phyloP scores from a whole-genome alignment of 2,888 invertebrate species.

The Pristionchus maxplancki region DNA sequence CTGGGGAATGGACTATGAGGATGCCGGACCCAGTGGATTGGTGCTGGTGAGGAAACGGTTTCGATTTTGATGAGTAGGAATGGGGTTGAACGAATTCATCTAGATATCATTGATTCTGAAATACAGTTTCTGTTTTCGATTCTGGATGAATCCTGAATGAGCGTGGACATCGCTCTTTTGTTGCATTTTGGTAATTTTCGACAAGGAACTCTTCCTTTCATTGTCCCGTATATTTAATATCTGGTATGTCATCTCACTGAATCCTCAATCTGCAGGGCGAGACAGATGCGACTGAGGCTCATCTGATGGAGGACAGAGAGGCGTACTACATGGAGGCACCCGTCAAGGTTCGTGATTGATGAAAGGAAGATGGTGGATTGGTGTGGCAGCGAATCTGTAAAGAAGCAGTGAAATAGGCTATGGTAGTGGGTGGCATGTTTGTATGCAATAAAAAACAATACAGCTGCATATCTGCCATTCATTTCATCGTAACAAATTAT shows the following conservation, averaged over 20 bases:
- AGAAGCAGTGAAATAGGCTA: background rate
- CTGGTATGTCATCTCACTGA: background rate
- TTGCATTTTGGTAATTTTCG: background rate
- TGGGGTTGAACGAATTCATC: too few relatives aligned
- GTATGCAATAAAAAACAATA: too few relatives aligned
- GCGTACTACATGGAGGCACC: constrained; percentile 94
- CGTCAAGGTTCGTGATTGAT: constrained; percentile 83
- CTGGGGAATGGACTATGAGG: constrained; percentile 89
- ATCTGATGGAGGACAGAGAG: constrained; percentile 82
- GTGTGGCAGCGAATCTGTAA: background rate
- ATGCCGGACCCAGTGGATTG: constrained; percentile 49
- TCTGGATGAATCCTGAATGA: too few relatives aligned
- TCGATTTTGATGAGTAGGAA: background rate
- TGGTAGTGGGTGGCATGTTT: too few relatives aligned
- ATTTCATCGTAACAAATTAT: too few relatives aligned
- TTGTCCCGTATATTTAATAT: background rate
- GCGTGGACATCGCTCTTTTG: too few relatives aligned
- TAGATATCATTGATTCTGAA: too few relatives aligned
- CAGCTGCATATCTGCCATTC: too few relatives aligned
- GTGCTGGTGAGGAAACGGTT: constrained; percentile 6
- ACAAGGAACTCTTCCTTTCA: background rate
- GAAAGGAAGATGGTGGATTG: background rate
- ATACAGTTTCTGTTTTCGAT: too few relatives aligned
- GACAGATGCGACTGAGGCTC: constrained; percentile 56
- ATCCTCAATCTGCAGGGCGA: constrained; percentile 20